A percentile compares a stretch with the other conserved stretches of the same genome.
These are phyloP conservation scores for Poeciliopsis occidentalis DNA, from an alignment of 2,113 vertebrate genomes.

Conservation along the genomic window DNA sequence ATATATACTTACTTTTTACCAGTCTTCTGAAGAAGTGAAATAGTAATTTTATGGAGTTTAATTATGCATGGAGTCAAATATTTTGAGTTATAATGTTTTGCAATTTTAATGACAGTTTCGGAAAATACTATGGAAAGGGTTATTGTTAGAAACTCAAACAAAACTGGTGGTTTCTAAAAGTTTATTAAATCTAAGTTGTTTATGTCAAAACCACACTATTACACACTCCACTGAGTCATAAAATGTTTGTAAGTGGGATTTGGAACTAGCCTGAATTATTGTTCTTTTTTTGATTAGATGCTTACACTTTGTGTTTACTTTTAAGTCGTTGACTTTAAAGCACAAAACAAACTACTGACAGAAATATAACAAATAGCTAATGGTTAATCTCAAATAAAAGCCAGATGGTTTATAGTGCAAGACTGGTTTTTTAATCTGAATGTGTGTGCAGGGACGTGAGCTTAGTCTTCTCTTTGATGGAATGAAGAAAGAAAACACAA, in stretches of 20 bases:
- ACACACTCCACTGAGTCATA: neutral
- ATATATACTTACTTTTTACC: no score
- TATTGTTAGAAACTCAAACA: no score
- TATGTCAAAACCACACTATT: neutral
- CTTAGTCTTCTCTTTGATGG: constrained; percentile 29
- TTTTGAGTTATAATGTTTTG: no score
- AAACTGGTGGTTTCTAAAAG: no score
- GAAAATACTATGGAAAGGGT: no score
- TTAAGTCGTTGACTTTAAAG: neutral
- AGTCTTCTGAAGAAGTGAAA: no score
- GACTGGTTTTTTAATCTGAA: neutral
- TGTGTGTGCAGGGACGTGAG: constrained; percentile 8
- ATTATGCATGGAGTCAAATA: no score
- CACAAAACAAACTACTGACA: neutral
- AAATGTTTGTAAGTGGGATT: neutral
- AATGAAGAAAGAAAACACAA: constrained; percentile 48
- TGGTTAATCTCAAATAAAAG: neutral
- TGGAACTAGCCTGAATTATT: neutral
- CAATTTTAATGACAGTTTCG: no score
- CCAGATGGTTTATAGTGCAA: neutral
- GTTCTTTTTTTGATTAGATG: neutral
- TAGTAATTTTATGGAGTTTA: no score
- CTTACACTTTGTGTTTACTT: neutral
- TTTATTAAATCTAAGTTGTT: no score
- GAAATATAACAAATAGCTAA: neutral